Evolutionary conservation across 1,140 invertebrate genomes (phyloP).

Genomic region (Anthonomus grandis): DNA sequence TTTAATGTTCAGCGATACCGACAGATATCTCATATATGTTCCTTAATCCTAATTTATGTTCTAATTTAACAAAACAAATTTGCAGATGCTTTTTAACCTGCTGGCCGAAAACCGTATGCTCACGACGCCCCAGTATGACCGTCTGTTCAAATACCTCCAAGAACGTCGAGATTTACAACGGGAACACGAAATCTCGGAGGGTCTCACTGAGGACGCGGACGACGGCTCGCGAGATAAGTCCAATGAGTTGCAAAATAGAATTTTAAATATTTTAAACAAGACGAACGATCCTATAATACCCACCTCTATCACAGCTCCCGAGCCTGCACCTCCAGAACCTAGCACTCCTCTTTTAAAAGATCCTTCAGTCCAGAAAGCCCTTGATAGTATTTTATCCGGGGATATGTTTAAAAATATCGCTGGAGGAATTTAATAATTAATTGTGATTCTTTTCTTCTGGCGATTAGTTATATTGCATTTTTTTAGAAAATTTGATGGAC

Average conservation of each 20-base stretch:
- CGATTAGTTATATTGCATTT: too few species aligned
- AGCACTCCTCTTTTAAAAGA: conserved; percentile 63
- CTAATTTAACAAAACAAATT: too few species aligned
- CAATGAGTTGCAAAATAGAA: conserved; percentile 77
- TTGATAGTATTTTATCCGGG: conserved; percentile 69
- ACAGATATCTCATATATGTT: too few species aligned
- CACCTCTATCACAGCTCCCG: conserved; percentile 37
- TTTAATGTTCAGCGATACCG: too few species aligned
- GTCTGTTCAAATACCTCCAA: conserved; percentile 75
- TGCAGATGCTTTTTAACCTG: conserved; percentile 67
- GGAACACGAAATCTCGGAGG: conserved; percentile 65
- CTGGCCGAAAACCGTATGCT: conserved; percentile 76
- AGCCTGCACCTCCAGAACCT: conserved; percentile 33
- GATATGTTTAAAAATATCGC: conserved; percentile 55
- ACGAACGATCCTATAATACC: conserved; percentile 33
- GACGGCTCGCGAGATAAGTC: conserved; percentile 52
- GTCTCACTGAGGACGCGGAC: conserved; percentile 52
- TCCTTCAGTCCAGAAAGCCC: conserved; percentile 69
- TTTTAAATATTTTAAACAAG: conserved; percentile 77
- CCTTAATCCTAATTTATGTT: too few species aligned
- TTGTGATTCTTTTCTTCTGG: too few species aligned
- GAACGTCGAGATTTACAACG: conserved; percentile 70
- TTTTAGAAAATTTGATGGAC: not conserved
- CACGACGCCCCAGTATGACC: conserved; percentile 76
- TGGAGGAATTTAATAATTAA: conserved; percentile 2